A percentile compares a stretch with the other conserved stretches of the same genome.
Evolutionary conservation across 1,140 invertebrate species (phyloP).

Genomic region (Lithobius niger): DNA sequence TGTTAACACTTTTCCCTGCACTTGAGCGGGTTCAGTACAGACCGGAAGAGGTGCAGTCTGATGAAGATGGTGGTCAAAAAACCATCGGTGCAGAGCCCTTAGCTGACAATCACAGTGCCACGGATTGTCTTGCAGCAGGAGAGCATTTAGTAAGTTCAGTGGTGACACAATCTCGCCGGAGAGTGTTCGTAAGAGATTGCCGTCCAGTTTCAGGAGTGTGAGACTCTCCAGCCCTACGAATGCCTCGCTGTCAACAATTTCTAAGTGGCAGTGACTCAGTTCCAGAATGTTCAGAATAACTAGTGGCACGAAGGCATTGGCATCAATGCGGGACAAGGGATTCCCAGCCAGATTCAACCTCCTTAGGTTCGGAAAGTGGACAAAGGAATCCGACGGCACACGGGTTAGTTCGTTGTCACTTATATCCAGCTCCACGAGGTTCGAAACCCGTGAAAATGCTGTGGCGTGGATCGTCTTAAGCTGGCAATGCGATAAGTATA

Average conservation of each 20-base stretch:
- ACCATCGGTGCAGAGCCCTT: conserved; percentile 65
- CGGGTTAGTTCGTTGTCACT: conserved; percentile 62
- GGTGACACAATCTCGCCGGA: conserved; percentile 21
- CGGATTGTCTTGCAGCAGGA: conserved; percentile 78
- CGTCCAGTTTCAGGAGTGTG: conserved; percentile 63
- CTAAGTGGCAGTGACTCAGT: conserved; percentile 62
- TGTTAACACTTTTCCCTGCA: conserved; percentile 39
- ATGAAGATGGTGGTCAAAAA: conserved; percentile 66
- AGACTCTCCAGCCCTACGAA: conserved; percentile 60
- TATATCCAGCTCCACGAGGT: conserved; percentile 74
- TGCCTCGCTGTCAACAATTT: conserved; percentile 55
- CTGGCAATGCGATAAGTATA: conserved; percentile 60
- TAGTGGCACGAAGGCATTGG: conserved; percentile 56
- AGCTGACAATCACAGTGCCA: conserved; percentile 81
- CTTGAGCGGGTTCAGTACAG: conserved; percentile 38
- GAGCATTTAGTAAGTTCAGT: conserved; percentile 45
- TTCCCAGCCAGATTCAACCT: conserved; percentile 61
- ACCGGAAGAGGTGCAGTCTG: conserved; percentile 56
- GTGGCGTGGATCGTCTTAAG: conserved; percentile 28
- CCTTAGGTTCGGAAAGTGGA: conserved; percentile 54
- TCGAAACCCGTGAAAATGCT: conserved; percentile 67
- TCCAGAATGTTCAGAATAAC: conserved; percentile 67
- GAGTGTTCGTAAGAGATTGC: conserved; percentile 55
- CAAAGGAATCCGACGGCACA: conserved; percentile 61
- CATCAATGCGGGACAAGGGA: conserved; percentile 60